Percentiles rank a stretch among this genome's conserved stretches.
phyloP scores from a whole-genome alignment of 2,888 invertebrate genomes.

The Latheticus oryzae region DNA sequence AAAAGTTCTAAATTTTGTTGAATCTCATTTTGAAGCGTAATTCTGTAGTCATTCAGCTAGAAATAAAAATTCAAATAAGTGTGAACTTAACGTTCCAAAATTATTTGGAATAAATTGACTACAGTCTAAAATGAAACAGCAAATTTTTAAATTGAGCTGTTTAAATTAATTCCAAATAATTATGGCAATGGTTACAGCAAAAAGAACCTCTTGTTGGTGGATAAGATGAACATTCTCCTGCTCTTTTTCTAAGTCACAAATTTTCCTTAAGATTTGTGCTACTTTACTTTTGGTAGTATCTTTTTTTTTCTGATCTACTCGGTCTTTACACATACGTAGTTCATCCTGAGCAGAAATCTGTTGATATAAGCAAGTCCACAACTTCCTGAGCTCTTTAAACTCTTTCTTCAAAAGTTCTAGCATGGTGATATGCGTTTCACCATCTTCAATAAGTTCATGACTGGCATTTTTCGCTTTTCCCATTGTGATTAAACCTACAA shows the following conservation, averaged over 20 bases:
- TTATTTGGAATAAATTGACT: too few relatives aligned
- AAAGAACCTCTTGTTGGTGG: slow-evolving; percentile 63
- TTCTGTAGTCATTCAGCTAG: slow-evolving; percentile 59
- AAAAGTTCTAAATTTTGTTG: slow-evolving; percentile 60
- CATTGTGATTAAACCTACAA: slow-evolving; percentile 64
- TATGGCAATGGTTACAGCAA: too few relatives aligned
- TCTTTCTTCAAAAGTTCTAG: slow-evolving; percentile 75
- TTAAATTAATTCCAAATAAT: too few relatives aligned
- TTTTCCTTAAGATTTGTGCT: slow-evolving; percentile 55
- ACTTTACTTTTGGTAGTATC: slow-evolving; percentile 32
- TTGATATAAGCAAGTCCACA: slow-evolving; percentile 63
- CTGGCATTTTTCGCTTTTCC: slow-evolving; percentile 62
- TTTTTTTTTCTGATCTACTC: slow-evolving; percentile 68
- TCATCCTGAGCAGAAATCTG: slow-evolving; percentile 75
- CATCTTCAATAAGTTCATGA: slow-evolving; percentile 64
- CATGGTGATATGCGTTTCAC: slow-evolving; percentile 68
- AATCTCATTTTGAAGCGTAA: slow-evolving; percentile 59
- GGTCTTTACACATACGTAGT: slow-evolving; percentile 76
- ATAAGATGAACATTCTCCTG: slow-evolving; percentile 63
- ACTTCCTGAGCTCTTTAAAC: slow-evolving; percentile 67
- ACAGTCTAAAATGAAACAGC: too few relatives aligned
- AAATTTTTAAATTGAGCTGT: too few relatives aligned
- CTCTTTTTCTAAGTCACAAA: slow-evolving; percentile 58
- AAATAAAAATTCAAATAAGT: too few relatives aligned
- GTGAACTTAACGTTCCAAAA: neutral